Base-by-base conservation (phyloP, 2,888 invertebrate genomes). In the Tethea ocularis region DNA sequence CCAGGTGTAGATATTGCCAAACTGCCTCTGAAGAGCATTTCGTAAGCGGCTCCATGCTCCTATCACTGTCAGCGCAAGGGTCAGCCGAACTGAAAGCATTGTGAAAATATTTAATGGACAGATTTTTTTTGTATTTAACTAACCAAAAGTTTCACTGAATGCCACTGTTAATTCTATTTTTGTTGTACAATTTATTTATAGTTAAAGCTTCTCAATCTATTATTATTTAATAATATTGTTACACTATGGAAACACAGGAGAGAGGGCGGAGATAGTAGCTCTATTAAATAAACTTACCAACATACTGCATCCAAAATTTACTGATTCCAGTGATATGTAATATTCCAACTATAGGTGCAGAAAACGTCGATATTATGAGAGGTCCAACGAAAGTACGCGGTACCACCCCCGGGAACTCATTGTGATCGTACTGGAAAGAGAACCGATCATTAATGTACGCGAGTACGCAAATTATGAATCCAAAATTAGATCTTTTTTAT, bases 391-490 rank as follows among this genome's bases (percentile, higher is more conserved):
- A 99, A 29, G 98, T 97, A 69, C 99, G 95, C 57, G 99, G 99
- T 61, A 99, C 99, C 62, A 99, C 99, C 63, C 99, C 97, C 77
- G 99, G 98, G 93, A 98, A 99, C 83, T 98, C 97, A 86, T 97
- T 95, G 91, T 99, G 99, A 90, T 99, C 99, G 89, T 99, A 99
- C 98, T 99, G 93, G 78, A 94, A 87, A 72, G 72, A 57, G 59
- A 75, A 73, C 63, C 71, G 64, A 69, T 67, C 61, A 70, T 76
- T 68, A 77, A 71, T 67, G 72, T 71, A 71, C 62, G 65, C 64
- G 68, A 72, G 59, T 71, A 77, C 74, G 72, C 74, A 76, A 74
- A 75, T 64, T 77, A 77, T 56, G 72, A 78, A 78, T 91, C 91
- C 91, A 91, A 91, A 93, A 84, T 91, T 93, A 91, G 92, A 91